phyloP scores from a whole-genome alignment of 2,797 vertebrate species.

The Argyrosomus regius region DNA sequence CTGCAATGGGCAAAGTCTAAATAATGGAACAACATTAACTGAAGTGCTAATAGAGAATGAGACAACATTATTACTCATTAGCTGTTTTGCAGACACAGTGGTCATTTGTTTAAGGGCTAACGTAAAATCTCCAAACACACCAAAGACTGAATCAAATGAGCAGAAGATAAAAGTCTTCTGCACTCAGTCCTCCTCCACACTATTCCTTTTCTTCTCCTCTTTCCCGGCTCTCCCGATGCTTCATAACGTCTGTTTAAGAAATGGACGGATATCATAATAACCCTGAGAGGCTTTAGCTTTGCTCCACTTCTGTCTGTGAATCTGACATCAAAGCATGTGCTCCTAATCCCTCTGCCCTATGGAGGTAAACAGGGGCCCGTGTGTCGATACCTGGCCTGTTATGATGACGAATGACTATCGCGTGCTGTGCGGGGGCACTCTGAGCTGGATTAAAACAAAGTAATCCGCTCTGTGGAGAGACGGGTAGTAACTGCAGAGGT shows the following conservation, averaged over 20 bases:
- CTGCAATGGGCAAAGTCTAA: conserved; percentile 47
- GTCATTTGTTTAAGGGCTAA: conserved; percentile 24
- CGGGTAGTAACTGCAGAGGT: conserved; percentile 54
- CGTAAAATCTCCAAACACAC: conserved; percentile 13
- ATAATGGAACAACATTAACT: conserved; percentile 60
- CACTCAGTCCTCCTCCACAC: background rate
- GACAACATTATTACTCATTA: conserved; percentile 58
- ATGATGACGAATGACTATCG: conserved; percentile 50
- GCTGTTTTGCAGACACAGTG: conserved; percentile 41
- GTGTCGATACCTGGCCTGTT: conserved; percentile 71
- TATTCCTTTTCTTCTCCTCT: conserved; percentile 18
- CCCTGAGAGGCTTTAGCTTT: conserved; percentile 62
- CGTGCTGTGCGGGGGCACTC: conserved; percentile 62
- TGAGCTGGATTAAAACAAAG: conserved; percentile 81
- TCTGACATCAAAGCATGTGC: conserved; percentile 79
- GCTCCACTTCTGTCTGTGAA: conserved; percentile 68
- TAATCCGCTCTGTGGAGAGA: conserved; percentile 76
- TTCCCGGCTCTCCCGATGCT: conserved; percentile 7
- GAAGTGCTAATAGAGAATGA: conserved; percentile 54
- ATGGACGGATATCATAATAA: conserved; percentile 70
- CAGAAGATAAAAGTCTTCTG: conserved; percentile 20
- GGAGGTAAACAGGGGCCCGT: conserved; percentile 71
- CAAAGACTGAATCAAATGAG: conserved; percentile 8
- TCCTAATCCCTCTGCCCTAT: conserved; percentile 74
- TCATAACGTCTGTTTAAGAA: conserved; percentile 50